Percentiles rank a stretch among this genome's conserved stretches.
phyloP scores from a whole-genome alignment of 2,888 invertebrate species.

The Agrotis segetum region DNA sequence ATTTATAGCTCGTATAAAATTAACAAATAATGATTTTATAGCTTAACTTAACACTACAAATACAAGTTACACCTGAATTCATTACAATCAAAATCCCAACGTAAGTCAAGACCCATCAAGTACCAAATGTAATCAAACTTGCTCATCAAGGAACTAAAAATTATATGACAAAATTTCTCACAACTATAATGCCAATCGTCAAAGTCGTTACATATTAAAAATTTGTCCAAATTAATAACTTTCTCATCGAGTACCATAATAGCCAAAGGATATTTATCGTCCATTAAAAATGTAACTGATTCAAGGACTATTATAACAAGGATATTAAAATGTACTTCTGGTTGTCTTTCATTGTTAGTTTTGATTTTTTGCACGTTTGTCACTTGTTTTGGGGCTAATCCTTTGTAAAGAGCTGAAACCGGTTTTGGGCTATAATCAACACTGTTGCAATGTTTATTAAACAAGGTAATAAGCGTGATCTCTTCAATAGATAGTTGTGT shows the following conservation, averaged over 20 bases:
- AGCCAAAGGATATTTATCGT: conserved; percentile 78
- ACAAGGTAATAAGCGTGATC: conserved; percentile 86
- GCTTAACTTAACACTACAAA: conserved; percentile 7
- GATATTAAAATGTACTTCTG: conserved; percentile 87
- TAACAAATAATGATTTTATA: conserved; percentile 14
- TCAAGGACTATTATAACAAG: conserved; percentile 76
- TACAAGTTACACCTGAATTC: conserved; percentile 28
- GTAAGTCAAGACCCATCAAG: conserved; percentile 14
- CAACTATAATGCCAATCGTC: conserved; percentile 64
- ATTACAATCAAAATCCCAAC: conserved; percentile 1
- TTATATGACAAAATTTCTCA: conserved; percentile 76
- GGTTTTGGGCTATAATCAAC: conserved; percentile 84
- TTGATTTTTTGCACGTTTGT: conserved; percentile 83
- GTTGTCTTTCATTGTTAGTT: conserved; percentile 80
- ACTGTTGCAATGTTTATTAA: conserved; percentile 90
- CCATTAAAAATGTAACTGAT: conserved; percentile 87
- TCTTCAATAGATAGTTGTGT: conserved; percentile 71
- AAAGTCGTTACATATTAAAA: conserved; percentile 66
- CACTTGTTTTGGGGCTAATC: conserved; percentile 69
- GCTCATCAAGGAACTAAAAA: conserved; percentile 64
- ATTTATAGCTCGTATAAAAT: neutral
- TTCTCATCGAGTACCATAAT: conserved; percentile 82
- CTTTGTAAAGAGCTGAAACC: conserved; percentile 75
- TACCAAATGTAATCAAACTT: conserved; percentile 60
- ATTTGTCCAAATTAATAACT: conserved; percentile 83